A percentile compares a stretch with the other conserved stretches of the same genome.
phyloP scores from a whole-genome alignment of 1,140 invertebrate species.

The Alviniconcha marisindica region DNA sequence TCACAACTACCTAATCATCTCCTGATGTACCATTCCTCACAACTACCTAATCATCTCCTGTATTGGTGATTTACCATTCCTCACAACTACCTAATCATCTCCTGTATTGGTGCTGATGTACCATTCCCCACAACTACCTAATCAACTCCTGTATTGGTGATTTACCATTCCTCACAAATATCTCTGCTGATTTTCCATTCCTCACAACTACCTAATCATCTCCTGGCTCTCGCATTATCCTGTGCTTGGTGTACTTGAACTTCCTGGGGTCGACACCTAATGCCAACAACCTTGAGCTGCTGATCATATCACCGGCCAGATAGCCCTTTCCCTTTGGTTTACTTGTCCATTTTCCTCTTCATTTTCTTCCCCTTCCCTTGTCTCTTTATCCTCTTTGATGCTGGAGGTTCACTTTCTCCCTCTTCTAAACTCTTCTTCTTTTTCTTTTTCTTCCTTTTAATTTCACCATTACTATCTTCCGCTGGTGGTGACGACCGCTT shows the following conservation, averaged over 20 bases:
- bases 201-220: too few species aligned
- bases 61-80: too few species aligned
- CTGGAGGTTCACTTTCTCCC: neutral
- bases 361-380: slow-evolving; percentile 47
- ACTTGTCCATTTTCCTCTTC: slow-evolving; percentile 65
- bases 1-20: too few species aligned
- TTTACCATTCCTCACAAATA: too few species aligned
- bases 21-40: too few species aligned
- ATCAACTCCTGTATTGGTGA: too few species aligned
- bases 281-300: slow-evolving; percentile 88
- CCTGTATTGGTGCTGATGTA: too few species aligned
- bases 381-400: neutral
- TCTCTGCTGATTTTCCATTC: too few species aligned
- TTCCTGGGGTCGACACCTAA: slow-evolving; percentile 96
- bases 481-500: slow-evolving; percentile 18
- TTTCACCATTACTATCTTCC: slow-evolving; percentile 44
- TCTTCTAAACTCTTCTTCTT: slow-evolving; percentile 13
- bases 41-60: too few species aligned
- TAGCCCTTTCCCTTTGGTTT: slow-evolving; percentile 59
- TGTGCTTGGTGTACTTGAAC: slow-evolving; percentile 78
- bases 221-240: neutral
- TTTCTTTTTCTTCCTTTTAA: slow-evolving; percentile 21
- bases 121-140: too few species aligned
- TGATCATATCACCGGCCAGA: slow-evolving; percentile 62
- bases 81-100: too few species aligned